Conservation (phyloP, 2,888 invertebrate genomes). For the Alitta virens region DNA sequence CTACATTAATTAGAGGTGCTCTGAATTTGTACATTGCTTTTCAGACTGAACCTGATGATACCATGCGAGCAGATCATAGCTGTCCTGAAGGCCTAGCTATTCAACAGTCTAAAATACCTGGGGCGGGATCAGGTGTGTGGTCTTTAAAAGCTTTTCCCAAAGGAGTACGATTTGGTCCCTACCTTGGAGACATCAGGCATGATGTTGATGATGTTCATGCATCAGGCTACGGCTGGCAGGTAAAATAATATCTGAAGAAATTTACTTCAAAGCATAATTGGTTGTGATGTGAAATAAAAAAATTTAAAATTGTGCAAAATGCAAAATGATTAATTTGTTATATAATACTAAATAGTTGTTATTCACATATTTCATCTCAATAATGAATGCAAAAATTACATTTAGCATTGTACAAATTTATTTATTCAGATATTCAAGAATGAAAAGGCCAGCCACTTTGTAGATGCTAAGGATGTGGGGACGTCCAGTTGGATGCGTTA, state of each 20-base stretch:
- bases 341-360: too few relatives aligned
- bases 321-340: too few relatives aligned
- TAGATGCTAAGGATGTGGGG: slow-evolving; percentile 59
- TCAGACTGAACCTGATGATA: too few relatives aligned
- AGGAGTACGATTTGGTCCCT: slow-evolving; percentile 52
- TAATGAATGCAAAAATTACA: too few relatives aligned
- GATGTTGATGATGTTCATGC: slow-evolving; percentile 38
- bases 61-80: slow-evolving; percentile 31
- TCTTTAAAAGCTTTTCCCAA: slow-evolving; percentile 35
- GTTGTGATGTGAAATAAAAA: too few relatives aligned
- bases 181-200: slow-evolving; percentile 40
- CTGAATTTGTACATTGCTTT: too few relatives aligned
- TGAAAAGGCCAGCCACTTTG: slow-evolving; percentile 39
- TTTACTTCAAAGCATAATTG: too few relatives aligned
- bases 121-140: slow-evolving; percentile 51
- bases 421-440: slow-evolving; percentile 31
- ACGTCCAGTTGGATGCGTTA: slow-evolving; percentile 64
- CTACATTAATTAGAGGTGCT: too few relatives aligned
- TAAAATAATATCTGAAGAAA: too few relatives aligned
- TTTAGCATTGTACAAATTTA: slow-evolving; percentile 1
- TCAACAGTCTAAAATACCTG: slow-evolving; percentile 39
- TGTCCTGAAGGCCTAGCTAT: slow-evolving; percentile 43
- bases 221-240: slow-evolving; percentile 55
- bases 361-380: too few relatives aligned
- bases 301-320: too few relatives aligned